Evolutionary conservation across 64 coral and sea anemone species (phyloP), one percentile per base, ranked within the genome.

Genomic region (Anthopleura sola): DNA sequence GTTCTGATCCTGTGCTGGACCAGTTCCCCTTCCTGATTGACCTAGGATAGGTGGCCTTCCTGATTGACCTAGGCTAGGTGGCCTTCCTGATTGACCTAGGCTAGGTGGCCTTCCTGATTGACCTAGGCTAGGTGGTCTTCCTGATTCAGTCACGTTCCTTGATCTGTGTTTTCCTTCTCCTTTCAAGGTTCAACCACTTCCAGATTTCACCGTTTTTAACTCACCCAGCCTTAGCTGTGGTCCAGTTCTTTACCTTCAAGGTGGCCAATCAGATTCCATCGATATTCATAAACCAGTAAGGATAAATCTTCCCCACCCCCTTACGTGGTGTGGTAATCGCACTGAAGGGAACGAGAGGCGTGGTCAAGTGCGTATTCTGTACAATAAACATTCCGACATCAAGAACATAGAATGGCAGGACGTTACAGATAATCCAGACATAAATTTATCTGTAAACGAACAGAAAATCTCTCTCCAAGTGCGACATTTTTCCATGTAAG

Each of bases 401-500:
- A 18, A 13, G 5, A 12, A 18, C 20, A 48, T 20, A 24, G 76
- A 79, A 79, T 79, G 76, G 76, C 18, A 79, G 76, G 76, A 79
- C 76, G 47, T 79, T 48, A 79, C 76, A 33, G 76, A 79, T 79
- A 44, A 79, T 34, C 66, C 24, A 36, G 66, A 0, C 37, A 79
- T 23, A 44, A 44, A 44, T 0, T n/a, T 79, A 26, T 21, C 36
- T 44, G 34, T 44, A 7, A 21, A 47, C 6, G 37, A 17, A 79
- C 19, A 48, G 19, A 48, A 44, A 24, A 18, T 79, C 11, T 38
- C 36, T 19, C 19, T 79, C 9, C 16, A 79, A 23, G 44, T 79
- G 37, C 38, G 44, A 18, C 76, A 79, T 79, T 79, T 79, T 48
- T 79, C 76, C 36, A 38, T 79, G 76, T 79, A 48, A 79, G 76